Conservation (phyloP, 2,113 vertebrate species). For the Drymodes brunneopygia region DNA sequence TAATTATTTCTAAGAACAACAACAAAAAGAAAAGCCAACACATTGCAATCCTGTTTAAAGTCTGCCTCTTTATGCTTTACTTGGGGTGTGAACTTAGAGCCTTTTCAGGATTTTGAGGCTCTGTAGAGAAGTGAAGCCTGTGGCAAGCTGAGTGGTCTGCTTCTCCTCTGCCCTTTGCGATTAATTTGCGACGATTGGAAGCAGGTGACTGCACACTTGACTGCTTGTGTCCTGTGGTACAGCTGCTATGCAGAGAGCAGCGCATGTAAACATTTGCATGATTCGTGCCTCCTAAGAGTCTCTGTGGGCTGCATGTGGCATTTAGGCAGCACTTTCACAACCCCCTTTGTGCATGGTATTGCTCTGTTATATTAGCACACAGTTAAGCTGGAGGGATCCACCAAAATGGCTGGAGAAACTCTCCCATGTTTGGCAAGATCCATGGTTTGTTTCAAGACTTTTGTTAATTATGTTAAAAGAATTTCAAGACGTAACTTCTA, state of each 20-base stretch:
- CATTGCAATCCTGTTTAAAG: not conserved
- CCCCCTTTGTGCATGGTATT: not conserved
- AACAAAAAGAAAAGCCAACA: not conserved
- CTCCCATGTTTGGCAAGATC: not conserved
- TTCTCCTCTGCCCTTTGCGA: not conserved
- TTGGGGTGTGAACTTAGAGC: not conserved
- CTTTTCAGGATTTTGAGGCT: not conserved
- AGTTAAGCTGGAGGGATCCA: not conserved
- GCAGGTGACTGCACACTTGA: constrained; percentile 57
- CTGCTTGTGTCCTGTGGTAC: constrained; percentile 12
- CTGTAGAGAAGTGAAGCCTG: not conserved
- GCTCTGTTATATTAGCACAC: not conserved
- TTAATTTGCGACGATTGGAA: not conserved
- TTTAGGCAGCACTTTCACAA: constrained; percentile 31
- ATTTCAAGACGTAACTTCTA: not conserved
- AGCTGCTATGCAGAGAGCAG: constrained; percentile 39
- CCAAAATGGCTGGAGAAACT: not conserved
- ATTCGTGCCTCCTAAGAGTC: not conserved
- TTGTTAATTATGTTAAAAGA: not conserved
- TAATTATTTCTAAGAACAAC: not conserved
- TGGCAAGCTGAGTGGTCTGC: not conserved
- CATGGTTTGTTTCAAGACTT: not conserved
- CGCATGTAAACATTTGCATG: constrained; percentile 36
- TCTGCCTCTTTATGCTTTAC: not conserved
- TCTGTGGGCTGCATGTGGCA: not conserved